These are phyloP conservation scores for Olivierus martensii DNA, from an alignment of 1,140 invertebrate genomes.

Conservation along the genomic window DNA sequence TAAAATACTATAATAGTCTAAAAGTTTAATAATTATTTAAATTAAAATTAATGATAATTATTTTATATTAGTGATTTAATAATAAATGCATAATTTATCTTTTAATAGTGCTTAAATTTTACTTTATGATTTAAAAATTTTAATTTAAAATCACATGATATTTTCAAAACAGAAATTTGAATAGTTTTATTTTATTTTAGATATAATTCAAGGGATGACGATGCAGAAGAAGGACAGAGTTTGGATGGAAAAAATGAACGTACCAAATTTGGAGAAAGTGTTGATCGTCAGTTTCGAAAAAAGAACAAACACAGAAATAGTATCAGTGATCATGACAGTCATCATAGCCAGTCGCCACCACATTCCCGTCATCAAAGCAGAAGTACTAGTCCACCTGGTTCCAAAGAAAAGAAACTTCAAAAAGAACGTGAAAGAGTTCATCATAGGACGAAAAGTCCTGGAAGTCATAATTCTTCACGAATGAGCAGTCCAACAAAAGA, in stretches of 20 bases:
- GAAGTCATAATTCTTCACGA: constrained; percentile 14
- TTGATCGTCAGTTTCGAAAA: constrained; percentile 14
- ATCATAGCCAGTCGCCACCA: constrained; percentile 25
- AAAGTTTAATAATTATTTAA: too few species aligned
- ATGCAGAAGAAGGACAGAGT: constrained; percentile 2
- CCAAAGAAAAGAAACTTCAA: constrained; percentile 8
- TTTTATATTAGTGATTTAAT: too few species aligned
- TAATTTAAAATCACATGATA: neutral
- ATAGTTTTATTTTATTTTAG: neutral
- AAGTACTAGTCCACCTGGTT: constrained; percentile 20
- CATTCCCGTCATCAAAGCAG: constrained; percentile 17
- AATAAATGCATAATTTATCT: too few species aligned
- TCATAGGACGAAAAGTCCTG: constrained; percentile 11
- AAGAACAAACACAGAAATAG: constrained; percentile 20
- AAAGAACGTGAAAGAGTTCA: constrained; percentile 11
- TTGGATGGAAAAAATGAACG: constrained; percentile 12
- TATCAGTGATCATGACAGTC: constrained; percentile 26
- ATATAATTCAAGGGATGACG: constrained; percentile 10
- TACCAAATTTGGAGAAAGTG: constrained; percentile 6
- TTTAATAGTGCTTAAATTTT: too few species aligned
- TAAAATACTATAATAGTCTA: too few species aligned
- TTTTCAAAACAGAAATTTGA: neutral
- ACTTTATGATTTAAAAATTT: too few species aligned
- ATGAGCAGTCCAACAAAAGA: constrained; percentile 11
- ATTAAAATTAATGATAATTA: too few species aligned